Evolutionary conservation across 2,888 invertebrate species (phyloP).

Genomic region (Caradrina kadenii): DNA sequence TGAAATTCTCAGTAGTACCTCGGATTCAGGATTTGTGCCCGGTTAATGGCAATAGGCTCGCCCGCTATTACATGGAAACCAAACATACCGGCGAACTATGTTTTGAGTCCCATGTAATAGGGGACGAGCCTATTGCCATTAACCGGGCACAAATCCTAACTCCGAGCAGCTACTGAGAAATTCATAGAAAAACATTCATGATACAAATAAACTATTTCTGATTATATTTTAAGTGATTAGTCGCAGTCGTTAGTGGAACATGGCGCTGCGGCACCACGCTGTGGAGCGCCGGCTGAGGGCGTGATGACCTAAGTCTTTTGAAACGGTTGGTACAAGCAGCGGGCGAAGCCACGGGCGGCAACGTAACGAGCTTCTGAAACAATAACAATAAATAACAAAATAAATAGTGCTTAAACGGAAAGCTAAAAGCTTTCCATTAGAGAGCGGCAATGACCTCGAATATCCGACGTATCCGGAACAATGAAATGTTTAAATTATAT

Average conservation of each 20-base stretch:
- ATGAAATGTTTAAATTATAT: conserved; percentile 3
- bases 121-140: too few species aligned
- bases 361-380: conserved; percentile 10
- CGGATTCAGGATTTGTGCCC: too few species aligned
- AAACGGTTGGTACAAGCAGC: neutral
- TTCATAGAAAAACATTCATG: too few species aligned
- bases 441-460: neutral
- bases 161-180: too few species aligned
- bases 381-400: conserved; percentile 32
- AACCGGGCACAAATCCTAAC: too few species aligned
- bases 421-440: conserved; percentile 40
- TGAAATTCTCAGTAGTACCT: too few species aligned
- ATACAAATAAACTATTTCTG: too few species aligned
- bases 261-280: neutral
- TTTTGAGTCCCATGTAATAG: too few species aligned
- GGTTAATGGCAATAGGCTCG: too few species aligned
- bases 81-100: too few species aligned
- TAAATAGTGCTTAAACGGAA: conserved; percentile 9
- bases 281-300: neutral
- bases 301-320: neutral
- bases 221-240: neutral
- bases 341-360: neutral
- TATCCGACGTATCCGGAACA: conserved; percentile 6
- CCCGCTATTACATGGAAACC: too few species aligned
- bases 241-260: neutral